Evolutionary conservation across 2,113 vertebrate species (phyloP), one percentile per base, ranked within the genome.

Genomic region (Dendrocopos noguchii): DNA sequence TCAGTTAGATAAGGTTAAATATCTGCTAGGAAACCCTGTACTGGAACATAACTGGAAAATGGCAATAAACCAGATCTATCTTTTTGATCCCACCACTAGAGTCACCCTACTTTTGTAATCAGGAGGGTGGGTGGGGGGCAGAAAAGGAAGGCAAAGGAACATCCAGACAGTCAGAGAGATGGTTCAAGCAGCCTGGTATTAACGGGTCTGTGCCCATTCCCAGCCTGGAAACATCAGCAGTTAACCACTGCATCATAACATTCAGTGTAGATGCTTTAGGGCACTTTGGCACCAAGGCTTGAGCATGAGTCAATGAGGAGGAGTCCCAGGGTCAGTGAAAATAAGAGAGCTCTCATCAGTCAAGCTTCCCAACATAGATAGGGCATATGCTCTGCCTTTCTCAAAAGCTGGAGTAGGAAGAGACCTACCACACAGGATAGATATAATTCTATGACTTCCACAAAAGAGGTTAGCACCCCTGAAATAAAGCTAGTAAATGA

Each of bases 51-150:
- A 15, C 22, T 70, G 22, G 31, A 64, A 63, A 34, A 74, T 20
- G 4, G 52, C 13, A 47, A 47, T 12, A 67, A 60, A 65, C 6
- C 21, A 59, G 6, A 50, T 24, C 15, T 44, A 6, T 68, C 34
- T 76, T 53, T 91, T 31, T 66, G 53, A 73, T 52, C 31, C 18
- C 44, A 66, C 10, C 15, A 4, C 8, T 47, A 55, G 5, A 33
- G 12, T 55, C 33, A 36, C 9, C 6, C 16, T 44, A 6, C 10
- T 67, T 72, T 67, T 72, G 19, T 18, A 10, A 47, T 63, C 13
- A 68, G 61, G 9, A 18, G 7, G 6, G 27, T 46, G 18, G 6
- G 4, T 7, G 2, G 0, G 12, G 6, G 12, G 0, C 3, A 29
- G 42, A 3, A 19, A 55, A 17, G 15, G 7, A 18, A 68, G 33